Percentiles rank a stretch among this genome's conserved stretches.
phyloP scores from a whole-genome alignment of 2,888 invertebrate species.

The Lasioglossum zephyrum region DNA sequence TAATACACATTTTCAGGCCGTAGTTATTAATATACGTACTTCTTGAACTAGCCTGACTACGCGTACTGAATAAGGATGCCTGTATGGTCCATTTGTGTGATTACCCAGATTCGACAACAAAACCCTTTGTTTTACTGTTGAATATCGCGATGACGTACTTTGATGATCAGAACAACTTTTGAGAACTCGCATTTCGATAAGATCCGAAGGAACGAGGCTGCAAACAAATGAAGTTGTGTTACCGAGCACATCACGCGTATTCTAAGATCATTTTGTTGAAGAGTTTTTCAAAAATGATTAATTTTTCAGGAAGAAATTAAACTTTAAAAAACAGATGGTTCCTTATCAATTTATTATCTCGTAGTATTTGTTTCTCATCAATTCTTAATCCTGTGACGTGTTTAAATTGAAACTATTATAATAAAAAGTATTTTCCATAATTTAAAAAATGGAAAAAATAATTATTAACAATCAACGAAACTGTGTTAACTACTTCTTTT shows the following conservation, averaged over 20 bases:
- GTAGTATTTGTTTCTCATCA: not conserved
- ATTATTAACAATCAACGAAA: no score
- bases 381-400: not conserved
- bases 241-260: not conserved
- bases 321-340: not conserved
- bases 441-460: not conserved
- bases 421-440: not conserved
- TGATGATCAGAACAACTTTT: slow-evolving; percentile 60
- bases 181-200: slow-evolving; percentile 47
- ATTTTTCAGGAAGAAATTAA: not conserved
- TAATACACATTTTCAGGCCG: not conserved
- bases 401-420: not conserved
- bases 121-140: slow-evolving; percentile 70
- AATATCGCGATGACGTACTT: slow-evolving; percentile 61
- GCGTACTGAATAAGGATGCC: slow-evolving; percentile 55
- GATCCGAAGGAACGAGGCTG: slow-evolving; percentile 26
- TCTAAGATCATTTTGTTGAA: not conserved
- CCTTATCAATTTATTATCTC: not conserved
- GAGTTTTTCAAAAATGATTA: not conserved
- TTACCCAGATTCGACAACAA: slow-evolving; percentile 77
- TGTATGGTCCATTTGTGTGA: slow-evolving; percentile 71
- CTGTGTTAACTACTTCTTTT: not conserved
- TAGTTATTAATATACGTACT: not conserved
- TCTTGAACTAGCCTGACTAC: slow-evolving; percentile 22
- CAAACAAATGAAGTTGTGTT: not conserved